Evolutionary conservation across 1,140 invertebrate genomes (phyloP), one percentile per base, ranked within the genome.

Genomic region (Drosophila ironensis): DNA sequence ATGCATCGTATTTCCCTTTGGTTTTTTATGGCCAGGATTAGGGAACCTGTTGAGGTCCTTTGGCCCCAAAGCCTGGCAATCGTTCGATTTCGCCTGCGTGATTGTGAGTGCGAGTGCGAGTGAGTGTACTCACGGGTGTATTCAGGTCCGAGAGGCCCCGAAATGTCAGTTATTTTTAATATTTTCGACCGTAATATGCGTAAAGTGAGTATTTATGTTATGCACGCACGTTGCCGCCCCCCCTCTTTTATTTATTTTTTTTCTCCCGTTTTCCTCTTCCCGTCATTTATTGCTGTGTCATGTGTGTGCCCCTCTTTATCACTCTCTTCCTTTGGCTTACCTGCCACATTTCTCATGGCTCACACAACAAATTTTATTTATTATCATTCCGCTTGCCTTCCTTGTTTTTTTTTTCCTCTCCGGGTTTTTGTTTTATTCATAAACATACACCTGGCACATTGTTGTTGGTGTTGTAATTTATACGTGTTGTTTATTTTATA

Each of bases 401-500:
- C 35, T 12, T 4, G 20, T 41, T 51, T 6, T 45, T 48, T 27
- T 52, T 35, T 51, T 9, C 9, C 37, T 25, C 17, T 70, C 51
- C 42, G 35, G 27, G 22, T 46, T 59, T 70, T 80, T 80, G 64
- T 77, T 84, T 66, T 69, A 78, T 68, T 84, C 63, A 76, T 72
- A 71, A 52, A 46, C 48, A 28, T 2, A 19, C 24, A 37, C 33
- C 20, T 44, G 41, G 47, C 19, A 56, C 64, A 37, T 57, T 68
- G 41, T 44, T 57, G 47, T 37, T 71, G 76, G 25, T 59, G 53
- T 45, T 73, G 63, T 82, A 84, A 77, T 84, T 84, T 82, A 84
- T 82, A 77, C 73, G 73, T 84, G 77, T 64, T 84, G 77, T 82
- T 82, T 84, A 84, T 78, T 82, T 82, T 84, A 84, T 84, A 71